Conservation (phyloP, 1,140 invertebrate species). For the Sesamia nonagrioides region DNA sequence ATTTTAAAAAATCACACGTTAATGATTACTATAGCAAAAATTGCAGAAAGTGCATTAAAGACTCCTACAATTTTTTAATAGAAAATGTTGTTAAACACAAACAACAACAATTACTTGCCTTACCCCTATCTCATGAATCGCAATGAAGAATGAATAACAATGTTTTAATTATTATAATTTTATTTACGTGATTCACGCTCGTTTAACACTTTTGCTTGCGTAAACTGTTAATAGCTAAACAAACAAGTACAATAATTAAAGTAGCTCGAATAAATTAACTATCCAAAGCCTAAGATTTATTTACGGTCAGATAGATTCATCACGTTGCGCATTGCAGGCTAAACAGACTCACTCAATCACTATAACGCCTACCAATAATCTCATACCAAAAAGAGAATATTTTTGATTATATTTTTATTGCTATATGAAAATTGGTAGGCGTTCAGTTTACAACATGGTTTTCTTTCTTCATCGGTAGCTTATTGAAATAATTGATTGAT, state of each 20-base stretch:
- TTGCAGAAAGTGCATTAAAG: too few species aligned
- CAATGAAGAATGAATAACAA: background rate
- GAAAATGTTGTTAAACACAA: background rate
- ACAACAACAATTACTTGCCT: background rate
- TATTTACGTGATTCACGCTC: conserved; percentile 5
- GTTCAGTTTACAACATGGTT: background rate
- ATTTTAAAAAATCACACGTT: too few species aligned
- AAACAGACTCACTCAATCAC: background rate
- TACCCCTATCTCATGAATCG: background rate
- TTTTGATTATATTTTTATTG: background rate
- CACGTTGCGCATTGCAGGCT: too few species aligned
- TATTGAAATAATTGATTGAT: too few species aligned
- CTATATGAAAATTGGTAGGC: background rate
- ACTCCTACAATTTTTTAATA: too few species aligned
- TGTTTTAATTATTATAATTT: conserved; percentile 23
- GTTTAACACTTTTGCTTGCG: background rate
- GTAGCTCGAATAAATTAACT: too few species aligned
- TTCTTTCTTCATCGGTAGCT: too few species aligned
- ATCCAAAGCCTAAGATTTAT: background rate
- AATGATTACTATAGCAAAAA: too few species aligned
- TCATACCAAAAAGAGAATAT: background rate
- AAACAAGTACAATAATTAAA: background rate
- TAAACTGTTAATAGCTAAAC: background rate
- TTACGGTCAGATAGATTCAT: background rate
- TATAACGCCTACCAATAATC: background rate